phyloP scores from a whole-genome alignment of 2,113 vertebrate genomes.

The Corythornis madagascariensis region DNA sequence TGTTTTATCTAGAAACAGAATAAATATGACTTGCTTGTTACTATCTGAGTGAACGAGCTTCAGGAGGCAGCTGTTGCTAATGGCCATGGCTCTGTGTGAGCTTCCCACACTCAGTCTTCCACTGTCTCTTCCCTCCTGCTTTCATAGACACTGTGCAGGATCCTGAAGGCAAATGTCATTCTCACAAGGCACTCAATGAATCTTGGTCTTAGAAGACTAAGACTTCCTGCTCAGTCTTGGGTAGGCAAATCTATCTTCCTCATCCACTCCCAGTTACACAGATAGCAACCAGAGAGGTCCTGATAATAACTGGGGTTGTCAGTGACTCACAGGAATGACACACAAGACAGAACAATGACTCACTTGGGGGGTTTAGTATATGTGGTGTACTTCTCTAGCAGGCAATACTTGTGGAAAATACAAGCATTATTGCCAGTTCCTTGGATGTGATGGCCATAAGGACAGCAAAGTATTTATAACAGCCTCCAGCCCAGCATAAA shows the following conservation, averaged over 20 bases:
- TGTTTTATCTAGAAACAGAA: neutral
- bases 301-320: neutral
- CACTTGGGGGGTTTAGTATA: rapidly evolving
- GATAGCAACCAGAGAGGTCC: neutral
- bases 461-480: neutral
- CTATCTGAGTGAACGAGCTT: neutral
- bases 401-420: neutral
- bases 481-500: neutral
- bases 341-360: neutral
- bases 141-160: neutral
- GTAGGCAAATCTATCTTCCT: neutral
- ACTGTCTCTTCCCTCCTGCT: neutral
- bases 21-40: neutral
- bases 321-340: neutral
- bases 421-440: neutral
- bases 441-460: neutral
- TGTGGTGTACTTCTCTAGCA: neutral
- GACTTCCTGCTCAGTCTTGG: neutral
- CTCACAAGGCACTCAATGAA: neutral
- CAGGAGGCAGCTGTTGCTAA: rapidly evolving
- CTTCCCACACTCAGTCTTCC: neutral
- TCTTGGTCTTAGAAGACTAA: neutral
- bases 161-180: neutral
- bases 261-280: neutral
- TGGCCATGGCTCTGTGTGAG: neutral